Evolutionary conservation across 2,797 vertebrate genomes (phyloP), one percentile per base, ranked within the genome.

Genomic region (Pangasius macronema): DNA sequence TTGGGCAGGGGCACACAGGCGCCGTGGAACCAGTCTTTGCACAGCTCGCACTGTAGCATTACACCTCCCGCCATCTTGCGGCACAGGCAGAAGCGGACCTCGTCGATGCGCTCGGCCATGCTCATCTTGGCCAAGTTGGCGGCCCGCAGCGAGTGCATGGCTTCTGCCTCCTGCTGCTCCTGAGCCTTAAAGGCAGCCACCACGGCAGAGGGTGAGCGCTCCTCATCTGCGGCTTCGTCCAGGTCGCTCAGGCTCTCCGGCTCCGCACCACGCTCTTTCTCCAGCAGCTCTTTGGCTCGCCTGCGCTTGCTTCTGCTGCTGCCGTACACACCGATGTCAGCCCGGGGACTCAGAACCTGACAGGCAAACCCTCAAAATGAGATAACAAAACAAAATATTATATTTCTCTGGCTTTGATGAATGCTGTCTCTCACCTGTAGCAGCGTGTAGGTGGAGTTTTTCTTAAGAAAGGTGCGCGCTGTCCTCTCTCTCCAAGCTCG

Each of bases 1-100:
- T 99, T 99, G 77, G 99, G 99, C 87, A 99, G 95, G 1, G 99
- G 97, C 84, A 99, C 98, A 0, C 99, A 99, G 6, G 96, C 96
- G 0, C 98, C 97, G 79, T 99, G 99, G 88, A 99, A 99, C 99
- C 98, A 99, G 96, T 99, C 98, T 92, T 99, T 99, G 91, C 99
- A 99, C 79, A 99, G 97, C 92, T 99, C 98, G 22, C 99, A 99
- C 92, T 99, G 99, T 9, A 99, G 91, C 99, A 99, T 99, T 92
- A 99, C 97, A 5, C 99, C 98, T 5, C 97, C 97, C 42, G 99
- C 98, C 0, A 97, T 97, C 92, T 97, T 98, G 81, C 98, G 97
- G 87, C 99, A 99, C 89, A 99, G 91, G n/a, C 99, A 99, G 95
- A 99, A 99, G 91, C 99, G 99, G 7, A 99, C 97, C 90, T 99